Conservation (phyloP, 2,113 vertebrate species). For the Ploceus nigricollis region DNA sequence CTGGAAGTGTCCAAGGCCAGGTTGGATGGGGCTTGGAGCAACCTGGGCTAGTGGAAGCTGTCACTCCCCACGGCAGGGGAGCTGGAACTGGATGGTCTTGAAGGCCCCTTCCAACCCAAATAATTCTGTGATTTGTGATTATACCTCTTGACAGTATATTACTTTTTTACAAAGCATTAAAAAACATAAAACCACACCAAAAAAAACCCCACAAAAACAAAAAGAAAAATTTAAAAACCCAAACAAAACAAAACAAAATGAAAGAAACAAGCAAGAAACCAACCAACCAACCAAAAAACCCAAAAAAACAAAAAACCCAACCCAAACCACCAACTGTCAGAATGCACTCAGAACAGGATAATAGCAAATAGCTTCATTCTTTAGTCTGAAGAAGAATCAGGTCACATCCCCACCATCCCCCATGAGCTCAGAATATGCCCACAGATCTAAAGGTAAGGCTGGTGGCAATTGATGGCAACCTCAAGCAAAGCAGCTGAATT, state of each 20-base stretch:
- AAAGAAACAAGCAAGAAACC: background rate
- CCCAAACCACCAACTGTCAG: background rate
- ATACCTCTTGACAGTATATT: background rate
- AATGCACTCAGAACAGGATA: background rate
- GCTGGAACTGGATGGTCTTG: accelerated
- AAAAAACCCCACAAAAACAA: background rate
- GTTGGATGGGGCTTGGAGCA: background rate
- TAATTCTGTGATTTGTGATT: background rate
- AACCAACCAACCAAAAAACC: too few species aligned
- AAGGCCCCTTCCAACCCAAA: background rate
- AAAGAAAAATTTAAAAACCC: background rate
- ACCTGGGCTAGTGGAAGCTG: background rate
- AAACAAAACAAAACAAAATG: background rate
- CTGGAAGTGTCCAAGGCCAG: background rate
- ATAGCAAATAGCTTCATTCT: background rate
- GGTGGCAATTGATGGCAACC: background rate
- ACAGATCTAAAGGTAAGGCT: background rate
- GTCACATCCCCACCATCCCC: background rate
- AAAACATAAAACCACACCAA: background rate
- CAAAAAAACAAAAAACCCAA: background rate
- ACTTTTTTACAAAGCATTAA: background rate
- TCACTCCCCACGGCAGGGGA: accelerated
- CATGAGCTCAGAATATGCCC: background rate
- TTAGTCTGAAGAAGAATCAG: background rate
- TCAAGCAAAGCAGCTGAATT: background rate